Evolutionary conservation across 2,888 invertebrate species (phyloP).

Genomic region (Tanypteryx hageni): DNA sequence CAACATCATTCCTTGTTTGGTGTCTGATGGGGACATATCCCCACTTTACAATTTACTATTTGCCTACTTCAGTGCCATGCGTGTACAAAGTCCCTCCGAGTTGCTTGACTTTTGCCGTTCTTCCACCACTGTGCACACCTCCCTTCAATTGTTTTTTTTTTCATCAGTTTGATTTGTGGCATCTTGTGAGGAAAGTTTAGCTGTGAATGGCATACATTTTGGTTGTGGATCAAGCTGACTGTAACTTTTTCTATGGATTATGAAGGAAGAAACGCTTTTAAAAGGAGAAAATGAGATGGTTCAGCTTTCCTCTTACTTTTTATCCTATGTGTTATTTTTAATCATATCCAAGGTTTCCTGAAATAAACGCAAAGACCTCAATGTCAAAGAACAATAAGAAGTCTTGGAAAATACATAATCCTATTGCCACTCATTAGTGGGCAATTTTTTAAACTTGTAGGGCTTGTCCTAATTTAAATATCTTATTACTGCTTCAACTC

Average conservation of each 20-base stretch:
- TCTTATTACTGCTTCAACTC: slow-evolving; percentile 51
- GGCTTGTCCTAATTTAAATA: slow-evolving; percentile 53
- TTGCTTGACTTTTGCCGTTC: slow-evolving; percentile 1
- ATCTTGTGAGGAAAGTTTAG: slow-evolving; percentile 28
- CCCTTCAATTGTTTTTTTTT: slow-evolving; percentile 21
- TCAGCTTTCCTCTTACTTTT: slow-evolving; percentile 22
- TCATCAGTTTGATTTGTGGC: slow-evolving; percentile 45
- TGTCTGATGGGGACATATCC: background rate
- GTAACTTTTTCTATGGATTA: slow-evolving; percentile 3
- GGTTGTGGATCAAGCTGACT: slow-evolving; percentile 25
- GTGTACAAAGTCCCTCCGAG: slow-evolving; percentile 49
- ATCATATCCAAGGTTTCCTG: background rate
- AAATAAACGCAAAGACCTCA: background rate
- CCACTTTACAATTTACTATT: background rate
- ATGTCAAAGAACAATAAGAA: slow-evolving; percentile 7
- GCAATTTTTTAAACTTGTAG: slow-evolving; percentile 37
- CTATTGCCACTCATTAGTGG: slow-evolving; percentile 23
- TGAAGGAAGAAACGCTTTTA: slow-evolving; percentile 27
- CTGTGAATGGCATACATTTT: slow-evolving; percentile 31
- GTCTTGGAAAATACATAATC: slow-evolving; percentile 18
- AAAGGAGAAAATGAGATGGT: background rate
- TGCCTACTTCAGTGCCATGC: slow-evolving; percentile 44
- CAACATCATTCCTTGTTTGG: slow-evolving; percentile 47
- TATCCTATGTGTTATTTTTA: slow-evolving; percentile 21
- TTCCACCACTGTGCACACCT: slow-evolving; percentile 20